Evolutionary conservation across 2,888 invertebrate species (phyloP).

Genomic region (Zygothrica quintamaculata): DNA sequence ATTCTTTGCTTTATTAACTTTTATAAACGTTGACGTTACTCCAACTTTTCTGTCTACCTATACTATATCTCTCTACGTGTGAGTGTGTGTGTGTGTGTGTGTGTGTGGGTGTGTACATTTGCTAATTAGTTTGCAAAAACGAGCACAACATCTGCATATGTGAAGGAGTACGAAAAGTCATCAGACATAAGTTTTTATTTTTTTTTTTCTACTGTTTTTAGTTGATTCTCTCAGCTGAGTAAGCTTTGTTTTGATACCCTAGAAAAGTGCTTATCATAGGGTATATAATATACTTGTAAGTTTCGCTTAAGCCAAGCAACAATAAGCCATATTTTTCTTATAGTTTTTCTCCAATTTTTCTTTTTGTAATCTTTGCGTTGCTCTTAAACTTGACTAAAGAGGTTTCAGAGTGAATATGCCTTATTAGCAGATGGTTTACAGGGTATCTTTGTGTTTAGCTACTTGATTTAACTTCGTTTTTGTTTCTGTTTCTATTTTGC

Average conservation of each 20-base stretch:
- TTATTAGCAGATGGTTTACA: too few relatives aligned
- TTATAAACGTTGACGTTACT: conserved; percentile 59
- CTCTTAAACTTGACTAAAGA: not conserved
- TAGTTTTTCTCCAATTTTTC: not conserved
- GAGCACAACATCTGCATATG: conserved; percentile 27
- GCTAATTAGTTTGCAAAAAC: conserved; percentile 75
- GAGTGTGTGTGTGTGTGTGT: not conserved
- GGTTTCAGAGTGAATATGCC: too few relatives aligned
- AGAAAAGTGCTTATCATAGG: not conserved
- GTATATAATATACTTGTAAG: not conserved
- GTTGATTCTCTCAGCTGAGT: conserved; percentile 9
- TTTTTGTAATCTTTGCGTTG: not conserved
- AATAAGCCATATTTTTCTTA: too few relatives aligned
- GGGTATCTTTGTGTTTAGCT: not conserved
- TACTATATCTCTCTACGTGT: not conserved
- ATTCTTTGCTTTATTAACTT: conserved; percentile 63
- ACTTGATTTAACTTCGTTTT: not conserved
- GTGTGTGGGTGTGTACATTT: conserved; percentile 62
- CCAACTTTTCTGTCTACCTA: conserved; percentile 1
- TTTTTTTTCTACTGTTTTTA: conserved; percentile 15
- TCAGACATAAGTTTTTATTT: conserved; percentile 22
- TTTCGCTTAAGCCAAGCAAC: too few relatives aligned
- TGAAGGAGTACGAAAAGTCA: conserved; percentile 21
- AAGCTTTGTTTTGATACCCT: conserved; percentile 13
- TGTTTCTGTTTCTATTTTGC: not conserved